phyloP scores from a whole-genome alignment of 2,888 invertebrate species.

The Plemyria rubiginata region DNA sequence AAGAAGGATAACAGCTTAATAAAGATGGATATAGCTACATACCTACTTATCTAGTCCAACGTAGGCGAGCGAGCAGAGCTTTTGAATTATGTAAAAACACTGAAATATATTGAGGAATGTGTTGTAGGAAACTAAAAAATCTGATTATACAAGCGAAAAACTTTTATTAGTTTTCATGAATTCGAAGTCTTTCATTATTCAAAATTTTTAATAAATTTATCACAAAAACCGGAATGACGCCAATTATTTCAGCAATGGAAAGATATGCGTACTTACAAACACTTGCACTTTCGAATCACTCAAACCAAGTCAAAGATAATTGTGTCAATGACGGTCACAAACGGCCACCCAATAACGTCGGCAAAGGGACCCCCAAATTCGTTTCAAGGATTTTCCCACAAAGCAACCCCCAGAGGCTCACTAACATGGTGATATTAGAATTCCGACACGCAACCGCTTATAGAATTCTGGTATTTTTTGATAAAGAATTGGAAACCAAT shows the following conservation, averaged over 20 bases:
- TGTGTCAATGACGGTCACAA: conserved; percentile 56
- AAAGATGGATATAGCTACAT: conserved; percentile 10
- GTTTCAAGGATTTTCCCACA: conserved; percentile 37
- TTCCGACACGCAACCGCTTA: conserved; percentile 57
- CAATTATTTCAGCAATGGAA: neutral
- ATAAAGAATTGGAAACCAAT: neutral
- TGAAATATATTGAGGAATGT: conserved; percentile 51
- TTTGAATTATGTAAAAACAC: conserved; percentile 54
- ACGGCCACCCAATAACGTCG: conserved; percentile 52
- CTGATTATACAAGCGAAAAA: conserved; percentile 39
- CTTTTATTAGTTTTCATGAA: conserved; percentile 42
- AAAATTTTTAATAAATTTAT: neutral
- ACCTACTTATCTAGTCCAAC: conserved; percentile 11
- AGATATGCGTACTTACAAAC: neutral
- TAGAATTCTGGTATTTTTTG: conserved; percentile 48
- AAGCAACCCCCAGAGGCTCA: conserved; percentile 44
- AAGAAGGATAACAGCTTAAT: conserved; percentile 1
- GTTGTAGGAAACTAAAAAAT: conserved; percentile 49
- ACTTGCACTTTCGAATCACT: conserved; percentile 12
- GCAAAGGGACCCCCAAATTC: conserved; percentile 51
- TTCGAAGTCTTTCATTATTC: conserved; percentile 7
- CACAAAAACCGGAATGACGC: conserved; percentile 1
- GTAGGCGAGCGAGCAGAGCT: conserved; percentile 42
- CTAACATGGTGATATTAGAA: conserved; percentile 55
- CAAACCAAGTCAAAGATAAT: conserved; percentile 39